phyloP scores from a whole-genome alignment of 2,113 vertebrate genomes.

The Delphinapterus leucas region DNA sequence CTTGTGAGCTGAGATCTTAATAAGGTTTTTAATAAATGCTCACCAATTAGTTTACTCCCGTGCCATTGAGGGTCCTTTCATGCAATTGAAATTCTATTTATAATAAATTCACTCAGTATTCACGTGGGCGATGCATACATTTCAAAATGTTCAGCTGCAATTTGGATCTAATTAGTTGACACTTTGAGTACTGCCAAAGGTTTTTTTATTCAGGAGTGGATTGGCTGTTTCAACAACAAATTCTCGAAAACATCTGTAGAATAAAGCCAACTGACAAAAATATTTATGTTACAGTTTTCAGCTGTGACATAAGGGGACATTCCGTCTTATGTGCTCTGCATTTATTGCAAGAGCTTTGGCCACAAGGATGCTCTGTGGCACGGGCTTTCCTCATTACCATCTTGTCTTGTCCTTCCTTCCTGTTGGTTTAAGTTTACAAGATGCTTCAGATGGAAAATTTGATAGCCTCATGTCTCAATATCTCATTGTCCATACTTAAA shows the following conservation, averaged over 20 bases:
- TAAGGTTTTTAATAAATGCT: conserved; percentile 35
- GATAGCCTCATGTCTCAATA: not conserved
- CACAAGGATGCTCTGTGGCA: not conserved
- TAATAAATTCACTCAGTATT: conserved; percentile 65
- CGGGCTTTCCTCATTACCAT: not conserved
- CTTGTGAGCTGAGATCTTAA: not conserved
- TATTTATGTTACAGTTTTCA: conserved; percentile 72
- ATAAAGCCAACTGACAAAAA: conserved; percentile 71
- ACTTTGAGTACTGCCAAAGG: conserved; percentile 66
- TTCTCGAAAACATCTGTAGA: conserved; percentile 71
- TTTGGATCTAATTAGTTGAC: conserved; percentile 75
- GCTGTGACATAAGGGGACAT: conserved; percentile 67
- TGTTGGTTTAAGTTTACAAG: conserved; percentile 11
- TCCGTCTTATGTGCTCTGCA: conserved; percentile 24
- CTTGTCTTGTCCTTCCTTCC: not conserved
- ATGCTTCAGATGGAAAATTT: not conserved
- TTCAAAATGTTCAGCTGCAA: conserved; percentile 68
- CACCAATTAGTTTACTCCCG: not conserved
- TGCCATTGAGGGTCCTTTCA: conserved; percentile 27
- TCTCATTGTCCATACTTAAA: not conserved
- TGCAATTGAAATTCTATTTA: conserved; percentile 60
- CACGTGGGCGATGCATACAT: conserved; percentile 65
- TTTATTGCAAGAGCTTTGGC: conserved; percentile 21
- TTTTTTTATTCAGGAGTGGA: conserved; percentile 62
- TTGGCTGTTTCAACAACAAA: conserved; percentile 74